These are phyloP conservation scores for Choreutis nemorana DNA, from an alignment of 2,888 invertebrate genomes.

Conservation along the genomic window DNA sequence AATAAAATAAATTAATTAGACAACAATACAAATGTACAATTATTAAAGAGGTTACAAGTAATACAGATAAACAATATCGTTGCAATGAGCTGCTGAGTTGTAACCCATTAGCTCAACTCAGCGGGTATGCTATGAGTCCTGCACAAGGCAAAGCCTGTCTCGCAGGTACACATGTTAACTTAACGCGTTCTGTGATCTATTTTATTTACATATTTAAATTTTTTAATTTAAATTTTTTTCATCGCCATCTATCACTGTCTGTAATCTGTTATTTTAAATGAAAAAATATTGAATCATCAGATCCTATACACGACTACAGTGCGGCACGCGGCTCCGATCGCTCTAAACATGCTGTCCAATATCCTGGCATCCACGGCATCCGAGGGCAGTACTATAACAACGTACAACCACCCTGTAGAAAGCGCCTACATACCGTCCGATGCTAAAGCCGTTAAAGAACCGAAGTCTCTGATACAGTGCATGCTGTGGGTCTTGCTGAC, in stretches of 20 bases:
- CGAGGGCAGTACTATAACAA: slow-evolving; percentile 16
- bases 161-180: too few relatives aligned
- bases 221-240: too few relatives aligned
- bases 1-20: too few relatives aligned
- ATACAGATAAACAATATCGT: too few relatives aligned
- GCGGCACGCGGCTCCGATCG: slow-evolving; percentile 61
- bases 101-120: too few relatives aligned
- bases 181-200: too few relatives aligned
- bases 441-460: slow-evolving; percentile 2
- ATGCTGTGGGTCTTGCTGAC: slow-evolving; percentile 18
- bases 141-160: too few relatives aligned
- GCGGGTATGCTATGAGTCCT: too few relatives aligned
- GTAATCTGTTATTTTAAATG: not conserved
- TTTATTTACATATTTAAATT: too few relatives aligned
- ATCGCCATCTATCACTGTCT: not conserved
- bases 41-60: too few relatives aligned
- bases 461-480: slow-evolving; percentile 12
- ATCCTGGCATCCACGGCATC: slow-evolving; percentile 21
- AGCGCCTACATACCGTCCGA: not conserved
- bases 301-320: slow-evolving; percentile 56
- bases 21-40: too few relatives aligned
- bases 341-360: slow-evolving; percentile 57
- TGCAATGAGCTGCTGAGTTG: too few relatives aligned
- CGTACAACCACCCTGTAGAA: slow-evolving; percentile 24
- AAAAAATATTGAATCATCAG: slow-evolving; percentile 16